Evolutionary conservation across 2,797 vertebrate species (phyloP).

Genomic region (Syngnathus acus): DNA sequence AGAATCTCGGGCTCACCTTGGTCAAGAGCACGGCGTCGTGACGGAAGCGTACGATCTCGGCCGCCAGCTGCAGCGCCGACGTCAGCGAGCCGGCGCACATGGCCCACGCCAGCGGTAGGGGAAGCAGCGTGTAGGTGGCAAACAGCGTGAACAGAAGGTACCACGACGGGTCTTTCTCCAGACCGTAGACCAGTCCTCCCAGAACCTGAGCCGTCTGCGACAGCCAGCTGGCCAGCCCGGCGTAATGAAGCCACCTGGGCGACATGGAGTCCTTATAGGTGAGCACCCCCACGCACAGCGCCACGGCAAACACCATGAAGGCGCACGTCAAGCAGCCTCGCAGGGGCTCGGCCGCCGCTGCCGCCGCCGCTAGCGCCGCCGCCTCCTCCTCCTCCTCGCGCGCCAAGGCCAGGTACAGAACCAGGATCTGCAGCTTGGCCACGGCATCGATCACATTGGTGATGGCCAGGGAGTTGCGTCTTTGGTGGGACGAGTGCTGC

Average conservation of each 20-base stretch:
- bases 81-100: constrained; percentile 68
- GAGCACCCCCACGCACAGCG: constrained; percentile 60
- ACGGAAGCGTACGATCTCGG: constrained; percentile 52
- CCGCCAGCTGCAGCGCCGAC: constrained; percentile 60
- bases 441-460: constrained; percentile 67
- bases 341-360: constrained; percentile 1
- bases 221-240: constrained; percentile 70
- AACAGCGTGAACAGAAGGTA: constrained; percentile 73
- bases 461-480: constrained; percentile 67
- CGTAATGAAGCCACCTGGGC: constrained; percentile 63
- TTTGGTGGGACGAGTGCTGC: constrained; percentile 68
- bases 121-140: constrained; percentile 74
- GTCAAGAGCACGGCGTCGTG: constrained; percentile 51
- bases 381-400: constrained; percentile 44
- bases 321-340: constrained; percentile 57
- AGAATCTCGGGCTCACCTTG: constrained; percentile 51
- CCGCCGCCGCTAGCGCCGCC: too few species aligned
- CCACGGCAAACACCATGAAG: constrained; percentile 58
- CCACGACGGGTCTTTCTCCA: constrained; percentile 72
- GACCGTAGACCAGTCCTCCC: constrained; percentile 64
- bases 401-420: constrained; percentile 63
- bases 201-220: constrained; percentile 69
- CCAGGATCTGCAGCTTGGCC: constrained; percentile 66
- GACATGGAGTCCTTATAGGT: constrained; percentile 63
- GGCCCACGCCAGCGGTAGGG: constrained; percentile 72